Conservation (phyloP, 2,113 vertebrate genomes). For the Erythrolamprus reginae region DNA sequence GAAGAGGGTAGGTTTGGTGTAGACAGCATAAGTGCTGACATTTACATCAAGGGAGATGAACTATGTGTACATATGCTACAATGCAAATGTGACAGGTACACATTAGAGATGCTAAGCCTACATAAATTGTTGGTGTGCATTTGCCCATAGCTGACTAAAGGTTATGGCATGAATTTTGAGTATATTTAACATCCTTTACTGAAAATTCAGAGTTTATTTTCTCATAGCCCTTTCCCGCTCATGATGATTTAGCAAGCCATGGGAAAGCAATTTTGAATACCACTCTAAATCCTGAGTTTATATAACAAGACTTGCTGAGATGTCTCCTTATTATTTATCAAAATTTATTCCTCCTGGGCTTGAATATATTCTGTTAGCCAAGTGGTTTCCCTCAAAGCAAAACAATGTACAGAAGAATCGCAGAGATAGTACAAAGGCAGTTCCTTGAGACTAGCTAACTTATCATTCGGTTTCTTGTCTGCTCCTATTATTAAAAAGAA, state of each 20-base stretch:
- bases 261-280: conserved; percentile 29
- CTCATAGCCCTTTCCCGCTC: not conserved
- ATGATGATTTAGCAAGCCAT: conserved; percentile 19
- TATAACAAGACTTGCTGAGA: conserved; percentile 17
- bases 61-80: not conserved
- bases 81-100: not conserved
- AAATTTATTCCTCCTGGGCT: conserved; percentile 22
- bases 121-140: not conserved
- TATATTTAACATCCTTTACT: not conserved
- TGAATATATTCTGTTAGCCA: not conserved
- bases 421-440: not conserved
- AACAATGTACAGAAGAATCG: not conserved
- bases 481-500: not conserved
- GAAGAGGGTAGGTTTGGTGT: not conserved
- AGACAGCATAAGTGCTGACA: not conserved
- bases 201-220: conserved; percentile 6
- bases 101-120: not conserved
- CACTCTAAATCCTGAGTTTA: conserved; percentile 13
- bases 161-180: not conserved
- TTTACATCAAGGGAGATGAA: not conserved
- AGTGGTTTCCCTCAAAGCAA: not conserved
- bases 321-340: conserved; percentile 19
- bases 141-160: not conserved
- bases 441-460: not conserved
- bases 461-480: not conserved